Conservation (phyloP, 2,888 invertebrate genomes). For the Pachymerium ferrugineum region DNA sequence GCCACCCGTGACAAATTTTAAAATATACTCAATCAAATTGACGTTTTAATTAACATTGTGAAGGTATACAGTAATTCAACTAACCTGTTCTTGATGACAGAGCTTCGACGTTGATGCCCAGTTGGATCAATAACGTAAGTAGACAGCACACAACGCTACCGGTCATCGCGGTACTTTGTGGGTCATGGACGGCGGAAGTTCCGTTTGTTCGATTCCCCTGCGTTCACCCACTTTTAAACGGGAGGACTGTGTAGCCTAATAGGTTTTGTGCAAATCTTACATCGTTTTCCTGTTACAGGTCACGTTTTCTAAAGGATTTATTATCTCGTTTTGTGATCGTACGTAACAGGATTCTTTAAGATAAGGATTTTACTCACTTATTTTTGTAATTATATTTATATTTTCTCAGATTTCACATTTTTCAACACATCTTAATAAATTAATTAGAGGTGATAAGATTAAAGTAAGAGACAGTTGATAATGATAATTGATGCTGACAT, state of each 20-base stretch:
- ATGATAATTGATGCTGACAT: no score
- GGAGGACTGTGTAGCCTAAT: not conserved
- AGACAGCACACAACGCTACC: not conserved
- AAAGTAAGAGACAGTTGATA: no score
- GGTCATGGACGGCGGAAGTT: slow-evolving; percentile 4
- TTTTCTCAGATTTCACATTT: no score
- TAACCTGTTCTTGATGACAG: not conserved
- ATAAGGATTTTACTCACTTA: no score
- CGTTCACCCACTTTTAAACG: slow-evolving; percentile 17
- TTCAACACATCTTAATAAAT: no score
- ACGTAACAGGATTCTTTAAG: no score
- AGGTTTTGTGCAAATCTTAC: not conserved
- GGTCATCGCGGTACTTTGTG: not conserved
- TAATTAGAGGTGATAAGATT: no score
- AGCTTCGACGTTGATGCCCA: not conserved
- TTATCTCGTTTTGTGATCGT: no score
- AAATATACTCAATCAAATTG: not conserved
- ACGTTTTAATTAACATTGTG: not conserved
- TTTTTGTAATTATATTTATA: no score
- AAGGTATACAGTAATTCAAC: not conserved
- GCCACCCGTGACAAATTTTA: no score
- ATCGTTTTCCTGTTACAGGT: slow-evolving; percentile 6
- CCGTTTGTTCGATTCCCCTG: slow-evolving; percentile 1
- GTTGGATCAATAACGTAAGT: not conserved
- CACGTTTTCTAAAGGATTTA: not conserved